Evolutionary conservation across 2,113 vertebrate genomes (phyloP).

Genomic region (Mystacornis crossleyi): DNA sequence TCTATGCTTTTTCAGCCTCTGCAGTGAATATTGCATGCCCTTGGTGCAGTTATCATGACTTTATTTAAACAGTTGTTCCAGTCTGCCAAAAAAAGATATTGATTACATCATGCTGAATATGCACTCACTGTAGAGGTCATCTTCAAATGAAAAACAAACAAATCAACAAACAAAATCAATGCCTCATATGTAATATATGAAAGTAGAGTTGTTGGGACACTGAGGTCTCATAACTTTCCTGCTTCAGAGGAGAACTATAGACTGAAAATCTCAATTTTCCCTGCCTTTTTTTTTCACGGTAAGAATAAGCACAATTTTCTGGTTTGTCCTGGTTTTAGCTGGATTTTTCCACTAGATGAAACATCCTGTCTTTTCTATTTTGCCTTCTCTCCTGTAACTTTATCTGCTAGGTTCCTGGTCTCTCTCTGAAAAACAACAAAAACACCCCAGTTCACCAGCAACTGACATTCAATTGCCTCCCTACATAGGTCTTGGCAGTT

Average conservation of each 20-base stretch:
- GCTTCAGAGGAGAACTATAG: not conserved
- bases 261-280: not conserved
- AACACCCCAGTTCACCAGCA: not conserved
- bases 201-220: not conserved
- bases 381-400: not conserved
- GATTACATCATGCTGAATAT: slow-evolving; percentile 8
- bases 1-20: not conserved
- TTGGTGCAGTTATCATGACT: not conserved
- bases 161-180: slow-evolving; percentile 2
- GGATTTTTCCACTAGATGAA: not conserved
- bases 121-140: slow-evolving; percentile 21
- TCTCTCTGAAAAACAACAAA: not conserved
- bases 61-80: slow-evolving; percentile 18
- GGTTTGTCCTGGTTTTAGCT: not conserved
- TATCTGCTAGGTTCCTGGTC: not conserved
- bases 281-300: not conserved
- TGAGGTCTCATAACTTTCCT: not conserved
- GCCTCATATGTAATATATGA: not conserved
- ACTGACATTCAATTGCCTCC: not conserved
- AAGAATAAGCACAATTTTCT: not conserved
- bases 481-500: not conserved
- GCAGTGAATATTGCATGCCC: not conserved
- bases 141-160: not conserved
- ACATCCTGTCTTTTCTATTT: not conserved
- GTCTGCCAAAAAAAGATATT: slow-evolving; percentile 25